Base-by-base conservation (phyloP, 2,888 invertebrate genomes). In the Dicranocentrus wangi region DNA sequence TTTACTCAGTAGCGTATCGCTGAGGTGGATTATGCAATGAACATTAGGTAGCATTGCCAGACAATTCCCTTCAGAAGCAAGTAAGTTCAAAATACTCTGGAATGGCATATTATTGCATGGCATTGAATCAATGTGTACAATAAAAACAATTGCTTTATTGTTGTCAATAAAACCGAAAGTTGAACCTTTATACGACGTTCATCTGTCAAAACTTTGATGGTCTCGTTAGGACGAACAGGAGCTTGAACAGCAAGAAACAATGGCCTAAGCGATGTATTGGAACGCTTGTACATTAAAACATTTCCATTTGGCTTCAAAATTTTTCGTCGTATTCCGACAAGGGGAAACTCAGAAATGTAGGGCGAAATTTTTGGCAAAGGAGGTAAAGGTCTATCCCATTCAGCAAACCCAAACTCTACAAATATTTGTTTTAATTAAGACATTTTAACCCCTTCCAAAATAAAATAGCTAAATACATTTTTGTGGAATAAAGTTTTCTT, bases 361-460 rank as follows among this genome's bases (percentile, higher is more conserved):
- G 85, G 85, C 8, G 84, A 84, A 2, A 60, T n/a, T 69, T 83
- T 83, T n/a, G 85, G 83, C 13, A 83, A 13, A 7, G 83, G 84
- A 3, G 84, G 84, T 13, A 73, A 27, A 13, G 83, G 83, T 10
- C 81, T 66, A 28, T 85, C 84, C 85, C 85, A 85, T 39, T 81
- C 84, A 1, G 82, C 83, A 53, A 77, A 71, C 66, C 81, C 82
- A 10, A 63, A 47, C 25, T 84, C 84, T 85, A 28, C 19, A 27
- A 25, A n/a, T n/a, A n/a, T n/a, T 19, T 19, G 3, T 70, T n/a
- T 10, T 0, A 55, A 25, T 23, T 19, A 60, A 15, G 17, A 10
- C 21, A n/a, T n/a, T n/a, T n/a, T n/a, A n/a, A n/a, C n/a, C n/a
- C n/a, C n/a, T n/a, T n/a, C n/a, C n/a, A n/a, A n/a, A n/a, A n/a